Evolutionary conservation across 2,113 vertebrate species (phyloP), one percentile per base, ranked within the genome.

Genomic region (Solea senegalensis): DNA sequence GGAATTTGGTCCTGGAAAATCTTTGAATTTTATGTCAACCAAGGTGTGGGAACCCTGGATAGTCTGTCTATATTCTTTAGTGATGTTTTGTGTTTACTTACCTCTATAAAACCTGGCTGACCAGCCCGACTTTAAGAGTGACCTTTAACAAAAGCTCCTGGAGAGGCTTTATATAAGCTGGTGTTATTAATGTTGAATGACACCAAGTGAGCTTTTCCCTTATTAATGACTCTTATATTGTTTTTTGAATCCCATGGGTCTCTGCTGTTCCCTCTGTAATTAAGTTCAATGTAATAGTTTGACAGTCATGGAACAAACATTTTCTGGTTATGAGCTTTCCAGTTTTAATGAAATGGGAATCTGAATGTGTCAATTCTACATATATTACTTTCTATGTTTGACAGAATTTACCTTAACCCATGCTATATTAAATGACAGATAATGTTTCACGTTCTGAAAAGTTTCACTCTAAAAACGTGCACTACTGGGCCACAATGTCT

Each of bases 291-390:
- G 62, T 58, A 13, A 43, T 3, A 9, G 21, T 43, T 64, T 53
- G 63, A 43, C 63, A 50, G 57, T 74, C 68, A 50, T 70, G 69
- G 53, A 64, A 49, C 50, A 69, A 55, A 54, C 75, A 74, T 69
- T 52, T 60, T 74, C 65, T 73, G 51, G 51, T 61, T 43, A 44
- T 2, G 9, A 54, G 54, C 58, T 56, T 46, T 21, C 57, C 21
- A 34, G 34, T 34, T 4, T 34, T 34, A 34, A 6, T 34, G 34
- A 34, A 34, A 6, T 34, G 34, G 34, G 34, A 34, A 34, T 34
- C 3, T 34, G 34, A 34, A 34, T 34, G 28, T 34, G 28, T 34
- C 2, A 34, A 34, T 34, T 34, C 28, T 34, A 34, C 28, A 34
- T n/a, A n/a, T n/a, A n/a, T 34, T 34, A 34, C 34, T 34, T 34